Evolutionary conservation across 2,113 vertebrate species (phyloP).

Genomic region (Gavialis gangeticus): DNA sequence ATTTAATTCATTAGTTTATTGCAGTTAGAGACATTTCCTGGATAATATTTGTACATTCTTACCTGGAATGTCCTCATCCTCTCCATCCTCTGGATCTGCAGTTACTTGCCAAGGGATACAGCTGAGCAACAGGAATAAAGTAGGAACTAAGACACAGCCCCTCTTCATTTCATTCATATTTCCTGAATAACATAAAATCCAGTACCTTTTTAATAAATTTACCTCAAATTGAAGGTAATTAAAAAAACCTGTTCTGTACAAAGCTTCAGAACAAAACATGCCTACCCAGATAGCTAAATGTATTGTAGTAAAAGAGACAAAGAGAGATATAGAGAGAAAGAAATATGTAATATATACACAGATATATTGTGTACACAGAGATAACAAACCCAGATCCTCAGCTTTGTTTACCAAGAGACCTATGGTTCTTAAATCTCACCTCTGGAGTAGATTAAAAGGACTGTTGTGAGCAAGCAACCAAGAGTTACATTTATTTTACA

Average conservation of each 20-base stretch:
- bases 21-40: fast-evolving
- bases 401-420: not conserved
- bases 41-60: conserved; percentile 11
- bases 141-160: not conserved
- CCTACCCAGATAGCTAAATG: fast-evolving
- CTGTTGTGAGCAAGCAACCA: not conserved
- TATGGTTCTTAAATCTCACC: not conserved
- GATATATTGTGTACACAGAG: fast-evolving
- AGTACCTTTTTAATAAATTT: not conserved
- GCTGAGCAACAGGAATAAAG: conserved; percentile 49
- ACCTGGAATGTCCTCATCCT: conserved; percentile 53
- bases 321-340: not conserved
- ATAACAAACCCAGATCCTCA: not conserved
- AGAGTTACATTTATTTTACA: not conserved
- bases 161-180: conserved; percentile 60
- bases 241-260: not conserved
- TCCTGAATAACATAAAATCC: conserved; percentile 55
- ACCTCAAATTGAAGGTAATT: not conserved
- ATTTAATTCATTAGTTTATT: too few relatives aligned
- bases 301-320: not conserved
- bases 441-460: not conserved
- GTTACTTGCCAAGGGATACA: not conserved
- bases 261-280: fast-evolving
- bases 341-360: fast-evolving
- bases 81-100: not conserved